phyloP scores from a whole-genome alignment of 2,797 vertebrate species.

The Eupleurogrammus muticus region DNA sequence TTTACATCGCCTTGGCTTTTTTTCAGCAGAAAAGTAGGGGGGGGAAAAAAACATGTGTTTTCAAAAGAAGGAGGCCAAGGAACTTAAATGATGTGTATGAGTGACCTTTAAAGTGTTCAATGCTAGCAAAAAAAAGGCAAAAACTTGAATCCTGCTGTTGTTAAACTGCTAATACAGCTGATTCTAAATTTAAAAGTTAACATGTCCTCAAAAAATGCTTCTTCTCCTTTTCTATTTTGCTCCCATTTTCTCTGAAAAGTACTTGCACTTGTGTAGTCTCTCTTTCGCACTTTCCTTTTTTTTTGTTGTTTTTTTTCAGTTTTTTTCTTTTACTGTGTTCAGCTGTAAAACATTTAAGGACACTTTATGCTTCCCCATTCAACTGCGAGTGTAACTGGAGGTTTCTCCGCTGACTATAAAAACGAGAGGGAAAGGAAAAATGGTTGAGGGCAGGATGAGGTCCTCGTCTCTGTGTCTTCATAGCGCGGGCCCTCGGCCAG shows the following conservation, averaged over 20 bases:
- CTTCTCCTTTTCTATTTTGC: conserved; percentile 33
- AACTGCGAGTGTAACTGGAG: conserved; percentile 79
- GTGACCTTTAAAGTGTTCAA: conserved; percentile 61
- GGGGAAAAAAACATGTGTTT: conserved; percentile 14
- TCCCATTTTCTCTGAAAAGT: conserved; percentile 49
- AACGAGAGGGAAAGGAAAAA: conserved; percentile 79
- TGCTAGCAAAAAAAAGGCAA: conserved; percentile 48
- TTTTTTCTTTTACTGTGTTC: conserved; percentile 70
- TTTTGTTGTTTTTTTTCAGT: conserved; percentile 42
- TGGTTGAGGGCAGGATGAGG: conserved; percentile 78
- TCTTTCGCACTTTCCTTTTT: not conserved
- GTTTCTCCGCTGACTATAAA: conserved; percentile 78
- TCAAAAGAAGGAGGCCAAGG: conserved; percentile 16
- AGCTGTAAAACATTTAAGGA: conserved; percentile 84
- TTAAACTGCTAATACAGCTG: conserved; percentile 43
- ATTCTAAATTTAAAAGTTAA: conserved; percentile 53
- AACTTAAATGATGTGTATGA: conserved; percentile 60
- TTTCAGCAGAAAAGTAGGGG: not conserved
- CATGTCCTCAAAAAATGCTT: conserved; percentile 38
- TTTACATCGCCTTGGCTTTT: not conserved
- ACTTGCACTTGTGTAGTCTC: conserved; percentile 55
- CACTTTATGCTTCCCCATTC: conserved; percentile 82
- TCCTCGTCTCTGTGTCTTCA: conserved; percentile 75
- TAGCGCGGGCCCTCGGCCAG: conserved; percentile 62
- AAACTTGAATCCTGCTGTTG: conserved; percentile 52